Evolutionary conservation across 1,140 invertebrate species (phyloP).

Genomic region (Batillaria attramentaria): DNA sequence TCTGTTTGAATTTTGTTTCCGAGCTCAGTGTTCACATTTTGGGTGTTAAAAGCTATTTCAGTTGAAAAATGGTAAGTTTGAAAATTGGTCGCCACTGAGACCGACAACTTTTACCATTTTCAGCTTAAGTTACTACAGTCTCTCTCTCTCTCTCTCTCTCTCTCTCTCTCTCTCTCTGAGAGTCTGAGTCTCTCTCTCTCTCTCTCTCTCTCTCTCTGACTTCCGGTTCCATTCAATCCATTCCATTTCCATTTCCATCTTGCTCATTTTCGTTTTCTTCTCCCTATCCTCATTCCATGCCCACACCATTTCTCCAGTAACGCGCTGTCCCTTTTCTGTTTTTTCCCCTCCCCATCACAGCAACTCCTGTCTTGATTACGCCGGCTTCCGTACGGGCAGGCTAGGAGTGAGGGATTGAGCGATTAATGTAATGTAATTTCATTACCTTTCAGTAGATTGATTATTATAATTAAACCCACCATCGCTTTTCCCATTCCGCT

Average conservation of each 20-base stretch:
- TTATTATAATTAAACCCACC: constrained; percentile 49
- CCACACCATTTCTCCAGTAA: neutral
- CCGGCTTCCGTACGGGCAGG: neutral
- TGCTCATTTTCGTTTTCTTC: neutral
- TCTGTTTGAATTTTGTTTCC: neutral
- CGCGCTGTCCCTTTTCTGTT: neutral
- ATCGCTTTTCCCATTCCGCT: neutral
- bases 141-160: neutral
- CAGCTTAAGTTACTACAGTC: neutral
- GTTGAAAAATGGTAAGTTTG: no score
- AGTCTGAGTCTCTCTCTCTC: neutral
- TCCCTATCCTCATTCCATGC: neutral
- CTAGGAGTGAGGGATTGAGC: constrained; percentile 7
- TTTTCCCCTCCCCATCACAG: neutral
- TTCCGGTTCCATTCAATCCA: neutral
- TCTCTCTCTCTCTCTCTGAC: neutral
- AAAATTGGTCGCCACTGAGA: neutral
- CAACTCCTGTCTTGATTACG: constrained; percentile 32
- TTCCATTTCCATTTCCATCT: neutral
- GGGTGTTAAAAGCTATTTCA: no score
- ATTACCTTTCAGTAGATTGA: constrained; percentile 52
- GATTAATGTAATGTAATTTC: constrained; percentile 52
- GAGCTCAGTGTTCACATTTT: no score
- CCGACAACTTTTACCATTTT: neutral
- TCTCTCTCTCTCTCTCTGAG: neutral